Base-by-base conservation (phyloP, 2,797 vertebrate species). In the Oceanodroma leucorhoa region DNA sequence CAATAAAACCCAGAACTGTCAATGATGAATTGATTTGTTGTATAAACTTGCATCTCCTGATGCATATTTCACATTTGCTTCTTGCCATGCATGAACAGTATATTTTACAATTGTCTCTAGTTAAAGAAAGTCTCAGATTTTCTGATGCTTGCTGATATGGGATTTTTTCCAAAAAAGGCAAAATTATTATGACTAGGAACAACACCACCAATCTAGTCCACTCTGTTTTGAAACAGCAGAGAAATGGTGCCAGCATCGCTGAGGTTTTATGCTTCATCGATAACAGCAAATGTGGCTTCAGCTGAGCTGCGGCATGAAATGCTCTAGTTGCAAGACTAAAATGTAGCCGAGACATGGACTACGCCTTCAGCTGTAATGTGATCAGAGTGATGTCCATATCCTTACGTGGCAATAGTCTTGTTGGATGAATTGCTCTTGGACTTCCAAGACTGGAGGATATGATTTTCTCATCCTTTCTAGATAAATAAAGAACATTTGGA, bases 51-150 rank as follows among this genome's bases (percentile, higher is more conserved):
- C 60, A 50, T 55, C 27, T n/a, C 48, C 70, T 64, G 34, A 58
- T 90, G 54, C 12, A 26, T 87, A 45, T 79, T 92, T 87, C 58
- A 80, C 40, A 34, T 89, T 92, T 91, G 26, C n/a, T 72, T 92
- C n/a, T 82, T 27, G 18, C 4, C 4, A 2, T 67, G 53, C 65
- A 43, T 78, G 50, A 80, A 71, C 45, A 71, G 4, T 38, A 3
- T 78, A 81, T 77, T 93, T 86, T 71, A 66, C 55, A 30, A 54
- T 71, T 0, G 1, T 61, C 10, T 60, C 23, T 50, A 40, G 17
- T 65, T 81, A 72, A 82, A 77, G 40, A 78, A 83, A 83, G 16
- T 22, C 13, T 89, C 71, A 45, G 40, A 51, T 87, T 93, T 94
- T 88, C 38, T 62, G 36, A 43, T 64, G 38, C 10, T 93, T 86